Percentiles rank a stretch among this genome's conserved stretches.
These are phyloP conservation scores for Piscicola geometra DNA, from an alignment of 2,888 invertebrate species.

Conservation along the genomic window DNA sequence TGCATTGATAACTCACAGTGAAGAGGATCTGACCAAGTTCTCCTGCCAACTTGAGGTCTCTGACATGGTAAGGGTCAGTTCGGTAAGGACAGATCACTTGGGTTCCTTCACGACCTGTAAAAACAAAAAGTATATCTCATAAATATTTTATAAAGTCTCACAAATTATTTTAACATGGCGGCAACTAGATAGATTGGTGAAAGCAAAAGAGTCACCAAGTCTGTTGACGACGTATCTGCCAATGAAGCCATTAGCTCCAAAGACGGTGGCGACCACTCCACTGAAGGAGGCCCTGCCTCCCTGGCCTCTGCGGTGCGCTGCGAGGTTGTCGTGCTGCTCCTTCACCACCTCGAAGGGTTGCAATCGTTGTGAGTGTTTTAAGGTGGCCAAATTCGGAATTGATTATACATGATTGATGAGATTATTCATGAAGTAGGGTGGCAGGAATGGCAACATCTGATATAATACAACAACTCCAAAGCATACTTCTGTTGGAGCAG, in stretches of 20 bases:
- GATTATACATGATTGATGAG: too few relatives aligned
- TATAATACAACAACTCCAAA: neutral
- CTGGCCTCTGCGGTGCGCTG: conserved; percentile 53
- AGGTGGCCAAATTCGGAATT: too few relatives aligned
- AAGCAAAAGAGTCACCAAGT: conserved; percentile 66
- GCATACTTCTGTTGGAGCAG: neutral
- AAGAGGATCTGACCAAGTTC: conserved; percentile 93
- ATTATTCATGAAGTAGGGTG: too few relatives aligned
- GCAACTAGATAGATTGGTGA: too few relatives aligned
- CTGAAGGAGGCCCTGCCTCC: conserved; percentile 89
- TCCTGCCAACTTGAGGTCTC: conserved; percentile 75
- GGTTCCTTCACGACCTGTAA: conserved; percentile 53
- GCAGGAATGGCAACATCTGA: too few relatives aligned
- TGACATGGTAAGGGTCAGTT: conserved; percentile 74
- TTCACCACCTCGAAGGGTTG: conserved; percentile 35
- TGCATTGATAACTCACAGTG: conserved; percentile 49
- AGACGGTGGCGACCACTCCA: conserved; percentile 95
- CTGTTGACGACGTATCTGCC: conserved; percentile 82
- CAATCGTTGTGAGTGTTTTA: too few relatives aligned
- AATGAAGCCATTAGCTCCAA: conserved; percentile 83
- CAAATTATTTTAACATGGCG: too few relatives aligned
- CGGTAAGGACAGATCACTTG: conserved; percentile 88
- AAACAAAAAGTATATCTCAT: too few relatives aligned
- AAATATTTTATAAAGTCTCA: too few relatives aligned
- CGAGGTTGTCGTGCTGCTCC: conserved; percentile 40